phyloP scores from a whole-genome alignment of 2,113 vertebrate genomes.

The Chionodraco myersi region DNA sequence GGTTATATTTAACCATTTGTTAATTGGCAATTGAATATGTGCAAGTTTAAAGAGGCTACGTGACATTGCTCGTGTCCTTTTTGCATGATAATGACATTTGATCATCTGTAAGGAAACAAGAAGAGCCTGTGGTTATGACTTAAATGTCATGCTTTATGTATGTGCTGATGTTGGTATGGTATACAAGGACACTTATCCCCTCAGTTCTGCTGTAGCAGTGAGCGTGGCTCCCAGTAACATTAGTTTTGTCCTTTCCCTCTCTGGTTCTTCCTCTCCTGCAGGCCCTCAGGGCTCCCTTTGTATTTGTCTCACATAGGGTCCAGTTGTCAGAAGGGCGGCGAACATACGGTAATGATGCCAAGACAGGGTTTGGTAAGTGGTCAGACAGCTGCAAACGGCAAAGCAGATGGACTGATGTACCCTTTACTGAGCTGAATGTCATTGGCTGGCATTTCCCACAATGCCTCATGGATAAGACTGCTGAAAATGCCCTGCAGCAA shows the following conservation, averaged over 20 bases:
- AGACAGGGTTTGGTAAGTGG: constrained; percentile 73
- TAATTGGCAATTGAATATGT: constrained; percentile 48
- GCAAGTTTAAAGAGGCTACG: neutral
- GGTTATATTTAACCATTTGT: constrained; percentile 38
- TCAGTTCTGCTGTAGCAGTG: neutral
- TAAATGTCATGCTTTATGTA: constrained; percentile 43
- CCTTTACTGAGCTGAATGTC: constrained; percentile 81
- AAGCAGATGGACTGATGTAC: constrained; percentile 81
- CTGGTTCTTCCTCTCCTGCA: constrained; percentile 18
- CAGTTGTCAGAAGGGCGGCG: constrained; percentile 56
- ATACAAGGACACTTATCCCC: constrained; percentile 15
- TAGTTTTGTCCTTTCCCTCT: constrained; percentile 46
- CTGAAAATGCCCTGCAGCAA: constrained; percentile 53
- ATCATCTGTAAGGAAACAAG: neutral
- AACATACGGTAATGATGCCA: constrained; percentile 76
- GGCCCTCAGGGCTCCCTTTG: constrained; percentile 60
- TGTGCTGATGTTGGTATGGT: neutral
- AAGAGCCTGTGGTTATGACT: constrained; percentile 15
- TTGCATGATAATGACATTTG: constrained; percentile 21
- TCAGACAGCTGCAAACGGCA: constrained; percentile 71
- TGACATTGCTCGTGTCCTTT: neutral
- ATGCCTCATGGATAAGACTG: constrained; percentile 65
- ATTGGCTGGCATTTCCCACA: constrained; percentile 77
- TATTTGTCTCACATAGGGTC: constrained; percentile 71
- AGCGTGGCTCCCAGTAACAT: constrained; percentile 25